Base-by-base conservation (phyloP, 1,140 invertebrate genomes). In the Antheraea mylitta region DNA sequence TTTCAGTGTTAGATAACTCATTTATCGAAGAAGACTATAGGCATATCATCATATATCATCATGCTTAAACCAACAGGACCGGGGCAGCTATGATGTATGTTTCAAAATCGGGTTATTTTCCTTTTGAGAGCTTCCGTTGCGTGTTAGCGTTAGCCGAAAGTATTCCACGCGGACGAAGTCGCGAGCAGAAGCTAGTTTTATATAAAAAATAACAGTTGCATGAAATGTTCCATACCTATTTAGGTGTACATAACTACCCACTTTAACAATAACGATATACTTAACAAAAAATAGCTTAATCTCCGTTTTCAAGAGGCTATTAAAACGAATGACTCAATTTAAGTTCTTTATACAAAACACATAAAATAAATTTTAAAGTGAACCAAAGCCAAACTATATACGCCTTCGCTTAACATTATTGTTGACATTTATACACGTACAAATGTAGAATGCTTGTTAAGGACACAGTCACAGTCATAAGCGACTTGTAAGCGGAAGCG, bases 281-380 rank as follows among this genome's bases (percentile, higher is more conserved):
- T 53, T 0, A 53, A 53, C 45, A 16, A 42, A 42, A 30, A 30
- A 30, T 4, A 30, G 22, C 11, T 42, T 7, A 11, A 9, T 42
- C 11, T 42, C 11, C 38, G 11, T 42, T 42, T 7, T 13, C 10
- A 16, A 53, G 16, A 13, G 10, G 11, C 11, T 42, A 11, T 42
- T 53, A 13, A 13, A 59, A n/a, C 30, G 13, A 37, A 63, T 37
- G 61, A 63, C 61, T 30, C 61, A 63, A 63, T 37, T 63, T 37
- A 63, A 37, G 38, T 9, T 42, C 7, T 42, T 42, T 42, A 42
- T 7, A 42, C 2, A 42, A 63, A 63, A 36, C 30, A 30, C 6
- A 63, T 63, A 63, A 36, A 63, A 63, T 63, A 63, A 63, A 37
- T 62, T n/a, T 36, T 13, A 37, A 62, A 62, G 16, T 62, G 22